These are phyloP conservation scores for Microcebus ravelobensis DNA, from an alignment of 2,113 vertebrate genomes.

Conservation along the genomic window DNA sequence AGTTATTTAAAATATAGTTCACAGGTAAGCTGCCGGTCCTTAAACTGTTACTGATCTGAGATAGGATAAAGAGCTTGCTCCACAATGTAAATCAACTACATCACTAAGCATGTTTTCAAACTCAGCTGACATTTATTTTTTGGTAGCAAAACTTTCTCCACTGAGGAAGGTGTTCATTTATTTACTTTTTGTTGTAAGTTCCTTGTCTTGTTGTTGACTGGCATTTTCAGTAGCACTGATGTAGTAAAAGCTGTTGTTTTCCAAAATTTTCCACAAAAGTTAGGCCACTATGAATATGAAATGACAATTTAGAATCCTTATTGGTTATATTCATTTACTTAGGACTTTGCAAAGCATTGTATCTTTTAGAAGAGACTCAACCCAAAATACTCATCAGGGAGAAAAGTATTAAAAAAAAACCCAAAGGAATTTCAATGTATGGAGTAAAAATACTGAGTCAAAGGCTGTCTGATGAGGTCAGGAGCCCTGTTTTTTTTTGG, in stretches of 20 bases:
- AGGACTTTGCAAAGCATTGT: not conserved
- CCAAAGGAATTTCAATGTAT: not conserved
- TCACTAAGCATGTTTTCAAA: not conserved
- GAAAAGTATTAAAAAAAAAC: not conserved
- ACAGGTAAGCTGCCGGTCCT: not conserved
- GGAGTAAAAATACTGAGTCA: not conserved
- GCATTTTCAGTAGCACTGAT: not conserved
- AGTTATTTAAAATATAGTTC: not conserved
- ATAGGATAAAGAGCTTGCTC: not conserved
- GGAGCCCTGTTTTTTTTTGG: not conserved
- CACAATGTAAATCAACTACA: not conserved
- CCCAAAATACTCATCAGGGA: not conserved
- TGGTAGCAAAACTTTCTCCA: not conserved
- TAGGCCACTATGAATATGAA: not conserved
- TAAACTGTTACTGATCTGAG: not conserved
- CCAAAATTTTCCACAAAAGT: constrained; percentile 9
- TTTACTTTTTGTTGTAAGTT: not conserved
- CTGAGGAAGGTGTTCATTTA: not conserved
- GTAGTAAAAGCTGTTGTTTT: not conserved
- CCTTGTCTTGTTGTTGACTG: not conserved
- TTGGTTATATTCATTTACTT: not conserved
- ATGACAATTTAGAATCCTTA: not conserved
- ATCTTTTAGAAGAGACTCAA: not conserved
- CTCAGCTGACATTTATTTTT: not conserved
- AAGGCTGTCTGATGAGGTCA: not conserved